A percentile compares a stretch with the other conserved stretches of the same genome.
Evolutionary conservation across 2,888 invertebrate species (phyloP).

Genomic region (Muschampia plurimacula): DNA sequence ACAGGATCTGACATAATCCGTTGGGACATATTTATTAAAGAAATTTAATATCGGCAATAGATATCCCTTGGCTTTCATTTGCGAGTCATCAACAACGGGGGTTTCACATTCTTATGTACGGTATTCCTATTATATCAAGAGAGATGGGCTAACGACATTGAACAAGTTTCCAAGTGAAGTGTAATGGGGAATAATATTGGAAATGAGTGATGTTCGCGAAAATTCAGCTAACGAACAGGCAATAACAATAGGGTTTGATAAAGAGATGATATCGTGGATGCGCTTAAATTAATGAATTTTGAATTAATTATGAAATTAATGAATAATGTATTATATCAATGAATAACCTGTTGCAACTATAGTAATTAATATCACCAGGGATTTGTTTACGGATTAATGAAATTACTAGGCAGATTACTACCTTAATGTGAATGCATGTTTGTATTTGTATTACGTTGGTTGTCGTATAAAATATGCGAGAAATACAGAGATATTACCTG

Average conservation of each 20-base stretch:
- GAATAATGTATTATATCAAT: not conserved
- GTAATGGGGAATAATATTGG: not conserved
- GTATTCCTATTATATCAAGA: conserved; percentile 1
- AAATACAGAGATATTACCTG: no score
- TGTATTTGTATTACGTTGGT: no score
- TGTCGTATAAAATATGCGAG: no score
- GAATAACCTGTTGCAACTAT: not conserved
- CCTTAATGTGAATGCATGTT: no score
- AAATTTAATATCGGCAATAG: not conserved
- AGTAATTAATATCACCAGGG: not conserved
- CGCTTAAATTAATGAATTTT: not conserved
- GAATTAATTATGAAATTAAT: not conserved
- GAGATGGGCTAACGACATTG: not conserved
- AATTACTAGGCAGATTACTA: not conserved
- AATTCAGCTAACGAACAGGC: conserved; percentile 2
- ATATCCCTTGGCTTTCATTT: not conserved
- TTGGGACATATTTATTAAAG: not conserved
- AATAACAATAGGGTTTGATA: not conserved
- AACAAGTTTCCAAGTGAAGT: not conserved
- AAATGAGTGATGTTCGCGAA: not conserved
- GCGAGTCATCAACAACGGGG: not conserved
- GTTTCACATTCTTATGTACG: not conserved
- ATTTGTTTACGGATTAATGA: not conserved
- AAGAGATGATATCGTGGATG: not conserved
- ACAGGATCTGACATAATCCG: not conserved